phyloP scores from a whole-genome alignment of 2,113 vertebrate genomes.

The human (Homo sapiens) region GRCh38 chr20:42458001-42458500 shows the following conservation, averaged over 20 bases:
- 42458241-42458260: background rate
- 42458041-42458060: background rate
- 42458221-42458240: background rate
- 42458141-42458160: background rate
- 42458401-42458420: background rate
- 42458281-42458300: background rate
- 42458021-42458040: background rate
- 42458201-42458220: background rate
- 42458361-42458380: background rate
- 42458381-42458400: background rate
- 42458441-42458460: background rate
- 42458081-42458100: background rate
- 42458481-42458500: background rate
- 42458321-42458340: background rate
- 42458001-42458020: background rate
- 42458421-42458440: background rate
- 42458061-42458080: background rate
- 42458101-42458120: background rate
- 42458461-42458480: background rate
- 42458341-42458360: background rate
- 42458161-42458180: accelerated
- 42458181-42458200: background rate
- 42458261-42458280: background rate
- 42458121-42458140: accelerated
- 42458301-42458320: accelerated